phyloP scores from a whole-genome alignment of 2,113 vertebrate genomes.

The Chamaetylas fuelleborni region DNA sequence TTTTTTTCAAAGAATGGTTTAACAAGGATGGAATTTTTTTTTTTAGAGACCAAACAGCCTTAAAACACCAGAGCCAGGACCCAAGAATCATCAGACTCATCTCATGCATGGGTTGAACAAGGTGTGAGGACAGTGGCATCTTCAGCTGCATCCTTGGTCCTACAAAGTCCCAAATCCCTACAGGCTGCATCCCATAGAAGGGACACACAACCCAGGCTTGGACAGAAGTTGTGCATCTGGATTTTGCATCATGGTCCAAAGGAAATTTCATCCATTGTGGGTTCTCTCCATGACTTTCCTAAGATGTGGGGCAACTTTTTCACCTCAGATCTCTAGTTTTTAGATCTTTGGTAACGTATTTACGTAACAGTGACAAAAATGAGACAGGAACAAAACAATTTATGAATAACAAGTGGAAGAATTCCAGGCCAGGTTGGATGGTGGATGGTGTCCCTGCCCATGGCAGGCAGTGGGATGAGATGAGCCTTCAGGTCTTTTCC shows the following conservation, averaged over 20 bases:
- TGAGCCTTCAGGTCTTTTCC: background rate
- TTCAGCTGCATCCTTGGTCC: background rate
- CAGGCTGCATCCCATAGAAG: background rate
- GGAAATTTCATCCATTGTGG: background rate
- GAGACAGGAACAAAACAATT: background rate
- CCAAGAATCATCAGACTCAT: background rate
- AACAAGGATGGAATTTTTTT: background rate
- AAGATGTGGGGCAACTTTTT: background rate
- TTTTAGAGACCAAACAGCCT: background rate
- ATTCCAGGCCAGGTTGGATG: background rate
- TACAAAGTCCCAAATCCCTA: fast-evolving
- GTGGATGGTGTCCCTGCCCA: background rate
- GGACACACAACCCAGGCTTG: background rate
- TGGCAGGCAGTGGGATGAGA: background rate
- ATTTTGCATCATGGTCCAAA: background rate
- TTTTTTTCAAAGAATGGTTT: background rate
- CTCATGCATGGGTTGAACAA: background rate
- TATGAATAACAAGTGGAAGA: background rate
- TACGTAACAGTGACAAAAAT: background rate
- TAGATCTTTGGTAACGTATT: background rate
- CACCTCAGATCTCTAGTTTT: background rate
- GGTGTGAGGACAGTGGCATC: fast-evolving
- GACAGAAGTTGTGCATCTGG: background rate
- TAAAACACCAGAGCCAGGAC: background rate
- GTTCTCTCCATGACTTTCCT: background rate